phyloP scores from a whole-genome alignment of 2,888 invertebrate species.

The Lamproptera curius region DNA sequence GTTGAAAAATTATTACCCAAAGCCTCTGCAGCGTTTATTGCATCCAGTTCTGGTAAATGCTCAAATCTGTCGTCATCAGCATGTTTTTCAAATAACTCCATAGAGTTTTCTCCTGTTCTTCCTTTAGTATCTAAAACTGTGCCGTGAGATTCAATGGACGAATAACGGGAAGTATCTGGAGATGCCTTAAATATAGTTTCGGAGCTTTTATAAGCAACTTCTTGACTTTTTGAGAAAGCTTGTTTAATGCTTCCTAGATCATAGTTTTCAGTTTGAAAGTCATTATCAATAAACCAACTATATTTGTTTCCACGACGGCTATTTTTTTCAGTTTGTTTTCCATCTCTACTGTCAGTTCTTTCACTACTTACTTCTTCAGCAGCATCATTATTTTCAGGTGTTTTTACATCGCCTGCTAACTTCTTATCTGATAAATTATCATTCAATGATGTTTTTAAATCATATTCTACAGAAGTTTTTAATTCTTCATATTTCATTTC shows the following conservation, averaged over 20 bases:
- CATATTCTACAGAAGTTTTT: background rate
- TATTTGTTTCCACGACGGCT: background rate
- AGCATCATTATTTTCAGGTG: background rate
- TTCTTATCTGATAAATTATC: background rate
- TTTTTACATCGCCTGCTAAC: background rate
- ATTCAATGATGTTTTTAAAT: background rate
- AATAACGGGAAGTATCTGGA: background rate
- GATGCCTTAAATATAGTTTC: background rate
- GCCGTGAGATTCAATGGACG: slow-evolving; percentile 2
- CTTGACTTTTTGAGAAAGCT: background rate
- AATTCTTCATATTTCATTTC: background rate
- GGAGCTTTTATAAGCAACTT: slow-evolving; percentile 4
- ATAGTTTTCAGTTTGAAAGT: background rate
- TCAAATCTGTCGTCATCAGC: no score
- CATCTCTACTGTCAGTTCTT: background rate
- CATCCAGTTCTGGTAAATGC: background rate
- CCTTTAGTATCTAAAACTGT: slow-evolving; percentile 15
- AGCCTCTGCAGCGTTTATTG: background rate
- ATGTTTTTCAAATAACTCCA: slow-evolving; percentile 4
- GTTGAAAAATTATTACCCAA: slow-evolving; percentile 15
- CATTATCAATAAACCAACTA: background rate
- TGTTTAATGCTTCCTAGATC: background rate
- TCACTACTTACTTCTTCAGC: slow-evolving; percentile 5
- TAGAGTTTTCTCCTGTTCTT: slow-evolving; percentile 5
- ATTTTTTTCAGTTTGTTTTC: background rate